These are phyloP conservation scores for Meganola albula DNA, from an alignment of 2,888 invertebrate genomes.

Conservation along the genomic window DNA sequence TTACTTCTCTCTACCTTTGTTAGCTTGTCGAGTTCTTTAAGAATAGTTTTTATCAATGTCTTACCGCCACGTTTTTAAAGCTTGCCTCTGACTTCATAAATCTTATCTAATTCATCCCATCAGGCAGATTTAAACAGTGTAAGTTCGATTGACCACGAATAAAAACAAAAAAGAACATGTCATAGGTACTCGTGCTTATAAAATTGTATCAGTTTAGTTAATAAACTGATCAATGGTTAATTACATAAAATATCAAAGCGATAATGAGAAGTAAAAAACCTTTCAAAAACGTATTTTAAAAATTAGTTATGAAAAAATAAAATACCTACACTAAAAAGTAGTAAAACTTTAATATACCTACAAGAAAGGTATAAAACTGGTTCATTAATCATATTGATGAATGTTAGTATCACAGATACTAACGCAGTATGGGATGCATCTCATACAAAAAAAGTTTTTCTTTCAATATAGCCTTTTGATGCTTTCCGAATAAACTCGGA, in stretches of 20 bases:
- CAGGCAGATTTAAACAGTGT: constrained; percentile 45
- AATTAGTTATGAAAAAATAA: constrained; percentile 39
- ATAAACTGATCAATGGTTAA: constrained; percentile 36
- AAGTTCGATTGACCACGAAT: constrained; percentile 35
- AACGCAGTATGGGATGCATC: constrained; percentile 34
- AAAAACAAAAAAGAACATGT: constrained; percentile 30
- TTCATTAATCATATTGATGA: constrained; percentile 69
- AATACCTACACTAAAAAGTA: constrained; percentile 35
- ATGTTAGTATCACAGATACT: constrained; percentile 52
- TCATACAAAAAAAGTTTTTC: constrained; percentile 36
- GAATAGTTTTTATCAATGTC: constrained; percentile 63
- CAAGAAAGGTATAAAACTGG: constrained; percentile 41
- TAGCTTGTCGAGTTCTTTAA: constrained; percentile 65
- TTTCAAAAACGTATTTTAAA: constrained; percentile 41
- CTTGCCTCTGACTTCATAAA: constrained; percentile 59
- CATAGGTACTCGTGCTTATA: constrained; percentile 23
- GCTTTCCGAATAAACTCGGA: constrained; percentile 40
- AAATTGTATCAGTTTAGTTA: constrained; percentile 22
- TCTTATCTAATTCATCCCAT: constrained; percentile 67
- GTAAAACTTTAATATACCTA: constrained; percentile 48
- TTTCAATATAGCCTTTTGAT: constrained; percentile 40
- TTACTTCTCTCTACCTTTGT: constrained; percentile 64
- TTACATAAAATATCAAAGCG: constrained; percentile 41
- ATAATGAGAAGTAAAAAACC: too few relatives aligned
- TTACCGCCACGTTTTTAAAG: constrained; percentile 57